Base-by-base conservation (phyloP, 2,113 vertebrate species). In the Chaetops frenatus region DNA sequence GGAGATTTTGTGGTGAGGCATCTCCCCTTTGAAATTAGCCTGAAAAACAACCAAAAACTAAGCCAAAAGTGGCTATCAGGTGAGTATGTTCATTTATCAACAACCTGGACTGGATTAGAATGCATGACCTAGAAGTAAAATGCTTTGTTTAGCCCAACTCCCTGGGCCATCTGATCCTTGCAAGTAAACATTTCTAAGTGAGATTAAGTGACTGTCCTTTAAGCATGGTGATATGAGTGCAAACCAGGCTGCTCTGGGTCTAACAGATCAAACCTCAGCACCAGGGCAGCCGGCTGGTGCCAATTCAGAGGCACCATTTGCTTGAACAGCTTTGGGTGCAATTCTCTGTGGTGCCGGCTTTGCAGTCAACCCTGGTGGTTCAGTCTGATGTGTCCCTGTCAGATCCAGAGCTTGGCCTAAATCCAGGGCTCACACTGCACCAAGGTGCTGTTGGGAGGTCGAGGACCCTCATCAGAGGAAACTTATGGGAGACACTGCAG, bases 151-250 rank as follows among this genome's bases (percentile, higher is more conserved):
- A 96, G 93, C 72, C 88, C 86, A 84, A 44, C 67, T 92, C 74
- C 80, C 90, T 74, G 77, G 86, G 74, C 87, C 88, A 95, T 96
- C 92, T 96, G 92, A 84, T 84, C 78, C 91, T 92, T 7, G 5
- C 88, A 86, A 83, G 88, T 89, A 94, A 96, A 95, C 82, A 95
- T 96, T 96, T 96, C 82, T 96, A 96, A 95, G 90, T 84, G 92
- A 93, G 90, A 96, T 88, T 93, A 95, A 96, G 76, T 70, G 90
- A 74, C 78, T 70, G 64, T 54, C 94, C 88, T 95, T 92, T 87
- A 89, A 91, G 87, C 95, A 36, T 28, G 54, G 65, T 83, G 93
- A 90, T 88, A 82, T 11, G 79, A 93, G 61, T 47, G 45, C 77
- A 95, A 95, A 87, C 57, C 92, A 93, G 90, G 81, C 86, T 96